Percentiles rank a stretch among this genome's conserved stretches.
Conservation (phyloP, 2,888 invertebrate species). For the Xylota sylvarum region DNA sequence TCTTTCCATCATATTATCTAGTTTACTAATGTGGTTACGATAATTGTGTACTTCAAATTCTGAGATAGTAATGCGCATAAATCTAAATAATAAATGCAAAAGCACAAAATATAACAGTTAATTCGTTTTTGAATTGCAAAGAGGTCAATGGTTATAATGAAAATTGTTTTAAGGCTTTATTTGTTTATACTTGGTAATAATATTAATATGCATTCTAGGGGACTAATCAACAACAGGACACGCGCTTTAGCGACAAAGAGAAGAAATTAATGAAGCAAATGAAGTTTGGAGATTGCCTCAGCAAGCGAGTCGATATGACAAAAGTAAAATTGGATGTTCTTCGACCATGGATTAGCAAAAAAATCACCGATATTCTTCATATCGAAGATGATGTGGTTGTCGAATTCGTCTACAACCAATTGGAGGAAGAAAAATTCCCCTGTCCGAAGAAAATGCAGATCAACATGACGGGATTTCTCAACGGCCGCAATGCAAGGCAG, state of each 20-base stretch:
- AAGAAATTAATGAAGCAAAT: constrained; percentile 99
- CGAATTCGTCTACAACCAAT: constrained; percentile 99
- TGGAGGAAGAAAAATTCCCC: constrained; percentile 96
- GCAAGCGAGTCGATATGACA: constrained; percentile 98
- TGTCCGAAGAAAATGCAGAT: constrained; percentile 99
- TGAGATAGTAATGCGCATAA: no score
- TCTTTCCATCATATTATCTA: no score
- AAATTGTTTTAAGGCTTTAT: no score
- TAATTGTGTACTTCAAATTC: no score
- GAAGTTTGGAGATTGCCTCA: constrained; percentile 98
- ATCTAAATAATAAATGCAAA: no score
- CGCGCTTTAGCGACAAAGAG: constrained; percentile 99
- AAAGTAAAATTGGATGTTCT: constrained; percentile 99
- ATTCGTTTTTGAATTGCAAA: no score
- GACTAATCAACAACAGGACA: constrained; percentile 99
- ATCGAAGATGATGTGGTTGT: constrained; percentile 99
- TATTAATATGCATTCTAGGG: constrained; percentile 88
- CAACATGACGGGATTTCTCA: constrained; percentile 99
- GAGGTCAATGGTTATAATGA: no score
- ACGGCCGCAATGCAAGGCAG: constrained; percentile 97
- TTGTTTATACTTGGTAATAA: not conserved
- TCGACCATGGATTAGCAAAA: constrained; percentile 99
- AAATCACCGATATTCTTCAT: constrained; percentile 97
- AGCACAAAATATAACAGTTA: no score
- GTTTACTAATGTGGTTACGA: no score